Conservation (phyloP, 2,797 vertebrate genomes). For the Cyprinella venusta region DNA sequence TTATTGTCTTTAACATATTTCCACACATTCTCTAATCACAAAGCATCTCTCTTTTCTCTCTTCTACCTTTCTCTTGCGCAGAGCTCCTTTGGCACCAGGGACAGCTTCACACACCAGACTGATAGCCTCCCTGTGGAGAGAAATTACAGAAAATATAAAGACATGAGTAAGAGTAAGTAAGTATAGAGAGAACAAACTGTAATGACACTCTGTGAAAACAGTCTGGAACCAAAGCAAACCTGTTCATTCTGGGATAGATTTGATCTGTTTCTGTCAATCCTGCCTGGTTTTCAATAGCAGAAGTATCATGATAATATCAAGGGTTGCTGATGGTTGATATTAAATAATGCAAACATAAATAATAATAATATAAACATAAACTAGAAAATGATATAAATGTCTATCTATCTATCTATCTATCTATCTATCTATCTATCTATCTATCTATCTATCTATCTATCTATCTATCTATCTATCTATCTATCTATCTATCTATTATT, state of each 20-base stretch:
- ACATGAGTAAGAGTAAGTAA: constrained; percentile 18
- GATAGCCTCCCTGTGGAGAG: constrained; percentile 89
- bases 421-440: no score
- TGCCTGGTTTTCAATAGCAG: not conserved
- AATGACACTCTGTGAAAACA: constrained; percentile 4
- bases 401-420: no score
- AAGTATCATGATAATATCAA: not conserved
- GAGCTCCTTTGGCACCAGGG: constrained; percentile 91
- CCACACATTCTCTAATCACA: constrained; percentile 1
- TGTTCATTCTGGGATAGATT: not conserved
- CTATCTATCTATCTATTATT: not conserved
- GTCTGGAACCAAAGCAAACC: not conserved
- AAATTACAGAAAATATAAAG: constrained; percentile 10
- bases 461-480: no score
- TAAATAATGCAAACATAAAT: not conserved
- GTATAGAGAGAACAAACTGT: not conserved
- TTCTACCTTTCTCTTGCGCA: constrained; percentile 95
- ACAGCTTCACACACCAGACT: constrained; percentile 94
- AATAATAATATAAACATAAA: not conserved
- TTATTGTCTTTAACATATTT: not conserved
- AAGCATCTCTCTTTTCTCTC: not conserved
- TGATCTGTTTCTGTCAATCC: not conserved
- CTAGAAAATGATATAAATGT: not conserved
- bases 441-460: no score
- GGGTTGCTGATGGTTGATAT: not conserved